Evolutionary conservation across 2,888 invertebrate genomes (phyloP).

Genomic region (Himalopsyche japonica): DNA sequence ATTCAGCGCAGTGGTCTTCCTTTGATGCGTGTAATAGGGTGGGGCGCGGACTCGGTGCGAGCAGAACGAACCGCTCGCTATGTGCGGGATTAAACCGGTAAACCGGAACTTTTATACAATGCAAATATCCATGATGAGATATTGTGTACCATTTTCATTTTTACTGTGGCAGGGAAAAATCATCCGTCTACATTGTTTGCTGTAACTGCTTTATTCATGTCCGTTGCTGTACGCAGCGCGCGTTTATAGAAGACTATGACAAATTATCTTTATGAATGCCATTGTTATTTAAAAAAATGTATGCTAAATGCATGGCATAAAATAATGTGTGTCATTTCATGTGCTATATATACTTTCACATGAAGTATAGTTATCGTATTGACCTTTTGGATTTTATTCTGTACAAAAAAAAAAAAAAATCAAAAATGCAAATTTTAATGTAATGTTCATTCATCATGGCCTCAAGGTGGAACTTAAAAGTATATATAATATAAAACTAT

Average conservation of each 20-base stretch:
- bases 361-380: no score
- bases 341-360: no score
- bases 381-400: no score
- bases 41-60: slow-evolving; percentile 16
- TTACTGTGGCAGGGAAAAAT: slow-evolving; percentile 32
- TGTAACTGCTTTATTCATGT: slow-evolving; percentile 9
- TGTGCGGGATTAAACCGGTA: slow-evolving; percentile 35
- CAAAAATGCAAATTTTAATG: no score
- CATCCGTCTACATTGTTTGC: slow-evolving; percentile 11
- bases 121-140: slow-evolving; percentile 37
- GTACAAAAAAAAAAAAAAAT: no score
- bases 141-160: slow-evolving; percentile 35
- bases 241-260: not conserved
- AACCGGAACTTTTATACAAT: slow-evolving; percentile 37
- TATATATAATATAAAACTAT: no score
- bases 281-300: no score
- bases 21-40: slow-evolving; percentile 33
- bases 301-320: no score
- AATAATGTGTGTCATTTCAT: no score
- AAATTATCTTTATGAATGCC: not conserved
- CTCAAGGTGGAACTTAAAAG: no score
- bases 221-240: slow-evolving; percentile 8
- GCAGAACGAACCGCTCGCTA: not conserved
- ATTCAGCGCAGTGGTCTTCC: slow-evolving; percentile 26
- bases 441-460: no score